Evolutionary conservation across 2,113 vertebrate species (phyloP), one percentile per base, ranked within the genome.

Genomic region (Thalassarche chlororhynchos): DNA sequence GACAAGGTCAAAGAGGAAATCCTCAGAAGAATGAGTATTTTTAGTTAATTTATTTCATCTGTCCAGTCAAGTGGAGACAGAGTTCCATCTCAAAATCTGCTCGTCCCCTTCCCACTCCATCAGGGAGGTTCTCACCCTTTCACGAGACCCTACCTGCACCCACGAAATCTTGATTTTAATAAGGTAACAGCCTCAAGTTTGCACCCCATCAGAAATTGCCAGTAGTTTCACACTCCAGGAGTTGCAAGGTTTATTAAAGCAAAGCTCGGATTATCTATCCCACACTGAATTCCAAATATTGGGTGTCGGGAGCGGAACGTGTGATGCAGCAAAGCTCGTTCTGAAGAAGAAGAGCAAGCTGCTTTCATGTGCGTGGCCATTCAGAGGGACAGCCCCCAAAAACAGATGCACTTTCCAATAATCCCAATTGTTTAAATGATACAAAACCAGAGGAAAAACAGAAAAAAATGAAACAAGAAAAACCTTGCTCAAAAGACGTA

Each of bases 251-350:
- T 92, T 60, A 81, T 84, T 92, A 89, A 89, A 92, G 91, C 83
- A 29, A 84, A 72, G 79, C 89, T 86, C 17, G 0, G 71, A n/a
- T 68, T 55, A 69, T 14, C 95, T 77, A 23, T 74, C 91, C 91
- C 80, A 94, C 79, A 1, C 91, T 44, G 89, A 90, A 94, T 89
- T 44, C 95, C 80, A 79, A 91, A 79, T 55, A 60, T 38, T 32
- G 79, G 64, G 76, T 10, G 36, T 11, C 5, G 2, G 66, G 13
- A 68, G 52, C 4, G 4, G 65, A 42, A 38, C 0, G 6, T 8
- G 70, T 46, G 79, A 88, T 52, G 75, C 47, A 47, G 83, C 52
- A 42, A 9, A 79, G 55, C 61, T 82, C 9, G 1, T 65, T 47
- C 74, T 7, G 47, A 65, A 32, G 68, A 36, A 58, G 29, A 49